Evolutionary conservation across 2,888 invertebrate genomes (phyloP), one percentile per base, ranked within the genome.

Genomic region (Nephrotoma flavescens): DNA sequence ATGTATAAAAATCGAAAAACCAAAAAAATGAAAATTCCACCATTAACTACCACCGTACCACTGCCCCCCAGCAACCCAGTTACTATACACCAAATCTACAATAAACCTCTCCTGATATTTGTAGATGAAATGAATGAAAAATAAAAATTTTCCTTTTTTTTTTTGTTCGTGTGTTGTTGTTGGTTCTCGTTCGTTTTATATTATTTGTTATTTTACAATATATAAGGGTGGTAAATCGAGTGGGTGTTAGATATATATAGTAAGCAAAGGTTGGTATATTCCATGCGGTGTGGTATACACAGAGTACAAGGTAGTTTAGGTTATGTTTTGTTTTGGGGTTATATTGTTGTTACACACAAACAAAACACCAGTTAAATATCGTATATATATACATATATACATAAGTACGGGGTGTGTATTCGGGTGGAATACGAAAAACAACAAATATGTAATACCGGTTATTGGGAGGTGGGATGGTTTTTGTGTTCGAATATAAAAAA

Each of bases 111-210:
- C 71, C 71, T 71, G 71, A 71, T 71, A 71, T 71, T 84, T 42
- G 84, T 84, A 84, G 84, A 84, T 84, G 84, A 84, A 84, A 84
- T 84, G 84, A 84, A 84, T 84, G 84, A 84, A 84, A 84, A 84
- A 42, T 84, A 84, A 42, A 71, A 42, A 84, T 84, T 42, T 84
- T 42, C 41, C 7, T 42, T 84, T 41, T 84, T 41, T 84, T n/a
- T 15, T 57, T 57, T 12, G n/a, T n/a, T n/a, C n/a, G n/a, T 1
- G 19, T 84, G 83, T 84, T 42, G 84, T 84, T 42, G 71, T 9
- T 71, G 71, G 9, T 71, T 31, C 31, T 31, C 71, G 3, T 71
- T 71, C 31, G 31, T 31, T 71, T 71, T 11, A 9, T 9, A 71
- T 71, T 71, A 71, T 71, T 71, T 71, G 71, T 71, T 71, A 71